These are phyloP conservation scores for Noctua comes DNA, from an alignment of 2,888 invertebrate genomes.

Conservation along the genomic window DNA sequence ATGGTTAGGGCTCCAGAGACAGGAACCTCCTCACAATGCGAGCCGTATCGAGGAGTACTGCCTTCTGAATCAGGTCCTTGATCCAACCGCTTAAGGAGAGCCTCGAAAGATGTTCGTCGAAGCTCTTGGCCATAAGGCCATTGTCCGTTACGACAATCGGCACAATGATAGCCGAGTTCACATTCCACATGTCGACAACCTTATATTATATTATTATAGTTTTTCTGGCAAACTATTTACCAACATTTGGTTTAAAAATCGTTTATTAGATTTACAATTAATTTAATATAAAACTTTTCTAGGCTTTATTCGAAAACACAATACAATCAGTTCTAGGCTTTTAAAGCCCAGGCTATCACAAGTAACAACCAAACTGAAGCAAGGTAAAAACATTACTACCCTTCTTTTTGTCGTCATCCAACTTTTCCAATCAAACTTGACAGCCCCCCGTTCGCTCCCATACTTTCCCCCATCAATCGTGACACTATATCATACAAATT, in stretches of 20 bases:
- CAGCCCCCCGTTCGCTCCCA: constrained; percentile 32
- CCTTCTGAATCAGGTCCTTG: too few relatives aligned
- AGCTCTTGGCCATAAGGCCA: too few relatives aligned
- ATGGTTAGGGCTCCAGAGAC: too few relatives aligned
- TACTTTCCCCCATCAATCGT: constrained; percentile 62
- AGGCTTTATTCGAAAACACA: background rate
- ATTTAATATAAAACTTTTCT: background rate
- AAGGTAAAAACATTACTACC: constrained; percentile 12
- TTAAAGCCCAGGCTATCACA: background rate
- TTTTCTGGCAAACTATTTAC: background rate
- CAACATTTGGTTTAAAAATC: background rate
- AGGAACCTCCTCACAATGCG: too few relatives aligned
- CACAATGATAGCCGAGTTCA: too few relatives aligned
- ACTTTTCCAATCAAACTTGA: constrained; percentile 62
- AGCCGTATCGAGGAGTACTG: too few relatives aligned
- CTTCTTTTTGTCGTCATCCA: constrained; percentile 27
- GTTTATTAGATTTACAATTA: background rate
- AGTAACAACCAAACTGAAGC: background rate
- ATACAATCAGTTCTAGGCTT: background rate
- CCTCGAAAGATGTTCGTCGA: too few relatives aligned
- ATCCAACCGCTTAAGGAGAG: too few relatives aligned
- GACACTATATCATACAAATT: constrained; percentile 62
- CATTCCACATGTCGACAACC: too few relatives aligned
- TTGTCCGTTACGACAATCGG: too few relatives aligned
- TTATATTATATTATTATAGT: background rate